These are phyloP conservation scores for Villa cingulata DNA, from an alignment of 2,888 invertebrate species.

Conservation along the genomic window DNA sequence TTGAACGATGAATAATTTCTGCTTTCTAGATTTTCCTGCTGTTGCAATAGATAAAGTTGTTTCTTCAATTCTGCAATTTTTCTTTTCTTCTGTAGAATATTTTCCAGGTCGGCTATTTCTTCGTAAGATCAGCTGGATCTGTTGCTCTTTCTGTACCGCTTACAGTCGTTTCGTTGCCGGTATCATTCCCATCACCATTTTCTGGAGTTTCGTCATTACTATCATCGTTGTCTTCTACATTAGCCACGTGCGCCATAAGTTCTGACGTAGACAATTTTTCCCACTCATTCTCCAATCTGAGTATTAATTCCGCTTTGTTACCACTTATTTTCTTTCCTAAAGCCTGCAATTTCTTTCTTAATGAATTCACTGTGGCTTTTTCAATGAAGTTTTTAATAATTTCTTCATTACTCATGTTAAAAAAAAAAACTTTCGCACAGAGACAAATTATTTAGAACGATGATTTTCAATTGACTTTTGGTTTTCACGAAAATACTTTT, in stretches of 20 bases:
- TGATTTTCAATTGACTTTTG: too few species aligned
- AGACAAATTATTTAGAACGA: too few species aligned
- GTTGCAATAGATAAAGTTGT: background rate
- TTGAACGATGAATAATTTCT: background rate
- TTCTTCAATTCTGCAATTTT: background rate
- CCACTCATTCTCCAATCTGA: background rate
- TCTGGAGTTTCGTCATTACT: too few species aligned
- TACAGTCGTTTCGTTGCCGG: background rate
- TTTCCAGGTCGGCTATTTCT: background rate
- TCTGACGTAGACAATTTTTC: background rate
- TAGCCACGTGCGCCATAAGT: too few species aligned
- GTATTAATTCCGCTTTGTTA: background rate
- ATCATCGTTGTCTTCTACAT: too few species aligned
- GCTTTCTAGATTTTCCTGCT: too few species aligned
- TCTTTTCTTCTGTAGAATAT: background rate
- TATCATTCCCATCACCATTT: too few species aligned
- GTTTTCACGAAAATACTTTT: too few species aligned
- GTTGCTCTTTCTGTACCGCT: background rate
- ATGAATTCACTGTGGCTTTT: background rate
- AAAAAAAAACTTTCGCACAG: too few species aligned
- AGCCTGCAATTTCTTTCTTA: background rate
- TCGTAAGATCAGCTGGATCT: background rate
- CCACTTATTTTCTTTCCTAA: background rate
- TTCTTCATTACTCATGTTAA: background rate
- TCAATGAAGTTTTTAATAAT: background rate